Evolutionary conservation across 1,140 invertebrate species (phyloP).

Genomic region (Penaeus chinensis): DNA sequence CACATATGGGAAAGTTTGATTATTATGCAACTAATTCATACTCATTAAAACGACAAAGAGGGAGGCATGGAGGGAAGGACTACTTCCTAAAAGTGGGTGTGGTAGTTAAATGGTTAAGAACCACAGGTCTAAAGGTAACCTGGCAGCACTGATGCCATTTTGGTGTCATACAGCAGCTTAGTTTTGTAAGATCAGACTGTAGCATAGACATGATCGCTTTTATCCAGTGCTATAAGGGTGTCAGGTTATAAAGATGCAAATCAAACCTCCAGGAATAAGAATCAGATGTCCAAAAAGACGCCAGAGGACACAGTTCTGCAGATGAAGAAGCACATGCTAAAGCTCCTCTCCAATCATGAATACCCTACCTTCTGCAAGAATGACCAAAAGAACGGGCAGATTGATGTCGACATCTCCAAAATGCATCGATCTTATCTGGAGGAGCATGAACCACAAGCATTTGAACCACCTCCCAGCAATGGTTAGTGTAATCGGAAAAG

Average conservation of each 20-base stretch:
- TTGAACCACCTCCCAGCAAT: conserved; percentile 47
- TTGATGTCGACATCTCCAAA: conserved; percentile 57
- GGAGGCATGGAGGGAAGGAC: too few relatives aligned
- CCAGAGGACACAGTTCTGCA: conserved; percentile 57
- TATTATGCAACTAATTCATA: too few relatives aligned
- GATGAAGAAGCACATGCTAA: conserved; percentile 59
- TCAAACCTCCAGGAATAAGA: conserved; percentile 42
- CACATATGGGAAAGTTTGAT: too few relatives aligned
- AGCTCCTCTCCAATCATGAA: conserved; percentile 48
- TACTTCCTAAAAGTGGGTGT: too few relatives aligned
- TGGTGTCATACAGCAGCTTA: too few relatives aligned
- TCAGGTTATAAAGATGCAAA: neutral
- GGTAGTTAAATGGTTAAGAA: too few relatives aligned
- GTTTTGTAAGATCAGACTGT: too few relatives aligned
- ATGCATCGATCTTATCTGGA: conserved; percentile 57
- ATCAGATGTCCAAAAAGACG: conserved; percentile 57
- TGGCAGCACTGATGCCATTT: too few relatives aligned
- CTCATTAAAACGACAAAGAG: too few relatives aligned
- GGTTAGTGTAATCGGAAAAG: conserved; percentile 7
- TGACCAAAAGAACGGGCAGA: conserved; percentile 50
- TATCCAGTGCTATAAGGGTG: too few relatives aligned
- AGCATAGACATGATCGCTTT: too few relatives aligned
- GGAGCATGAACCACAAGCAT: conserved; percentile 57
- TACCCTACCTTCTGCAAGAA: conserved; percentile 53
- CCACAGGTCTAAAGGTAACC: too few relatives aligned